Conservation (phyloP, 2,113 vertebrate species). For the Trichechus manatus region DNA sequence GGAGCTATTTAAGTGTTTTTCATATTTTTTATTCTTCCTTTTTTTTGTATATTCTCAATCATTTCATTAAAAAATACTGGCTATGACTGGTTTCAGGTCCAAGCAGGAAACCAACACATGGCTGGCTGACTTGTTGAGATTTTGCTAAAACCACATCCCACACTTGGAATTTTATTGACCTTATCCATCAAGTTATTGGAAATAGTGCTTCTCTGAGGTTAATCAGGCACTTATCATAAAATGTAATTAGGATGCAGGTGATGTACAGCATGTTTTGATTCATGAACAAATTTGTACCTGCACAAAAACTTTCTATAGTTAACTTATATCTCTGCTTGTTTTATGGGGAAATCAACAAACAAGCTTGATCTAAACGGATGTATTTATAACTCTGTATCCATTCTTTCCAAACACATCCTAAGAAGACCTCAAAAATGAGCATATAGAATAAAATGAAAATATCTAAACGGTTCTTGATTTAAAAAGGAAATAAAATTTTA, state of each 20-base stretch:
- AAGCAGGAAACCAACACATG: neutral
- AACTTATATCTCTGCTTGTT: neutral
- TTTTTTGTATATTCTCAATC: neutral
- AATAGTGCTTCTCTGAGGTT: neutral
- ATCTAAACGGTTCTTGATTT: neutral
- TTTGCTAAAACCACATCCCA: neutral
- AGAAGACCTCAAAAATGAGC: neutral
- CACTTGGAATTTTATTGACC: neutral
- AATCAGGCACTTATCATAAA: neutral
- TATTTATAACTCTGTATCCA: neutral
- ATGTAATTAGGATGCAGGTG: neutral
- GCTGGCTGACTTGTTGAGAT: neutral
- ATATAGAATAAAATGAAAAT: constrained; percentile 28
- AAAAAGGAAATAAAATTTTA: neutral
- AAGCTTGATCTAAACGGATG: neutral
- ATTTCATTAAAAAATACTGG: neutral
- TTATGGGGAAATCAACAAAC: neutral
- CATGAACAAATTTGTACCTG: neutral
- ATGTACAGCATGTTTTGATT: neutral
- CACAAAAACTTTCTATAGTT: neutral
- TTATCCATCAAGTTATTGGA: neutral
- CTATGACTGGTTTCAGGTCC: neutral
- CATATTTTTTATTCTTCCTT: neutral
- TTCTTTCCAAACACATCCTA: neutral
- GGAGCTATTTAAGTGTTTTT: neutral